phyloP scores from a whole-genome alignment of 2,888 invertebrate genomes.

The Metacarcinus magister region DNA sequence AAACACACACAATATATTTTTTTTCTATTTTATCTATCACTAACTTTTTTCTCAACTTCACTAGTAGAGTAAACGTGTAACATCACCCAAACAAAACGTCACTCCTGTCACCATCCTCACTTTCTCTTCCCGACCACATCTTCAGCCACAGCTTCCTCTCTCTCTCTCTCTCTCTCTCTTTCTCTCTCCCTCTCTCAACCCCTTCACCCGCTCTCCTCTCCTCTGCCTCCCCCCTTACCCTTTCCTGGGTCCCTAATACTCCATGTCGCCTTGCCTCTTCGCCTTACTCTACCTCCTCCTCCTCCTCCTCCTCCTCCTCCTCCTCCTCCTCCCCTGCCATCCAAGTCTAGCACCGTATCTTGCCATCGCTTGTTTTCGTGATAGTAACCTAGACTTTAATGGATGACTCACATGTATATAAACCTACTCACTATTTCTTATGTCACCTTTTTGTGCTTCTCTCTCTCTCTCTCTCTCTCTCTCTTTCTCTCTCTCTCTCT shows the following conservation, averaged over 20 bases:
- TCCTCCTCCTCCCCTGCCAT: background rate
- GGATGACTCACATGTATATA: constrained; percentile 50
- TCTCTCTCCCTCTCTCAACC: constrained; percentile 17
- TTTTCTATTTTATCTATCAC: background rate
- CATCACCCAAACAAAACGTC: constrained; percentile 16
- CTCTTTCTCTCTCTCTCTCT: constrained; percentile 19
- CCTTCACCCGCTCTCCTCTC: background rate
- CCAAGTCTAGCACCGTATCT: constrained; percentile 15
- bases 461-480: constrained; percentile 42
- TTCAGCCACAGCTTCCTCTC: background rate
- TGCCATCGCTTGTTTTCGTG: constrained; percentile 62
- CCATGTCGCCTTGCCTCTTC: background rate
- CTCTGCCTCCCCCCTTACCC: background rate
- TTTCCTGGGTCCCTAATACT: background rate
- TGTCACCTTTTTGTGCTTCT: background rate
- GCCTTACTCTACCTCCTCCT: background rate
- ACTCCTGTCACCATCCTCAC: background rate
- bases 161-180: background rate
- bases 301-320: constrained; percentile 13
- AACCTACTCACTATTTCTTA: constrained; percentile 53
- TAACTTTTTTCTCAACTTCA: background rate
- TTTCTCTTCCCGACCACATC: constrained; percentile 1
- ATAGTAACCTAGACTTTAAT: constrained; percentile 61
- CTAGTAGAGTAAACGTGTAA: background rate
- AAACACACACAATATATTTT: background rate